These are phyloP conservation scores for Arbacia lixula DNA, from an alignment of 53 echinoderm and acorn worm species.

Conservation along the genomic window DNA sequence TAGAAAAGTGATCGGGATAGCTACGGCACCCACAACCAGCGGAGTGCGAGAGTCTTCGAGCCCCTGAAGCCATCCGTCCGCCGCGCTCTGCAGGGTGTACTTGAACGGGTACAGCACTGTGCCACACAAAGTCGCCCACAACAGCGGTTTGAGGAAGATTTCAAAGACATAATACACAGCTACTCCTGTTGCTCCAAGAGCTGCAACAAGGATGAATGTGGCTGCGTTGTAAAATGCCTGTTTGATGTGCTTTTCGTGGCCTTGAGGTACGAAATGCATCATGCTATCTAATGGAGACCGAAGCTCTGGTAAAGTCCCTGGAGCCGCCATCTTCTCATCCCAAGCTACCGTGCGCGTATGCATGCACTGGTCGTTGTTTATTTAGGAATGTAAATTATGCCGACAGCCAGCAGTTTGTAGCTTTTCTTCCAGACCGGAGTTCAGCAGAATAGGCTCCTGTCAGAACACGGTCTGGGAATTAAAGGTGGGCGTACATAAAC, in stretches of 20 bases:
- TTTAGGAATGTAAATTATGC: no score
- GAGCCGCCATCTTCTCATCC: slow-evolving; percentile 70
- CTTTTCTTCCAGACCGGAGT: no score
- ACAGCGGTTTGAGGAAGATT: slow-evolving; percentile 85
- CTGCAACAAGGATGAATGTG: slow-evolving; percentile 78
- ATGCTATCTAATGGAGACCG: slow-evolving; percentile 91
- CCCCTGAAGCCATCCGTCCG: slow-evolving; percentile 87
- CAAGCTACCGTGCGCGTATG: not conserved
- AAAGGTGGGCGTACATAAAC: no score
- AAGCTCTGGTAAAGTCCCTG: slow-evolving; percentile 51
- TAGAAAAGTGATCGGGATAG: slow-evolving; percentile 82
- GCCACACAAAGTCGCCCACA: slow-evolving; percentile 91
- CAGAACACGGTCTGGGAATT: no score
- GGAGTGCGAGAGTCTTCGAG: slow-evolving; percentile 86
- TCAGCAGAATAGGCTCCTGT: no score
- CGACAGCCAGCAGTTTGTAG: no score
- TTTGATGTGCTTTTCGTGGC: slow-evolving; percentile 92
- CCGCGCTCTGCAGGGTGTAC: slow-evolving; percentile 83
- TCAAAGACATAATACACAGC: slow-evolving; percentile 95
- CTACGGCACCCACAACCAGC: slow-evolving; percentile 80
- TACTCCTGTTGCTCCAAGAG: slow-evolving; percentile 77
- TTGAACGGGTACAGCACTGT: slow-evolving; percentile 98
- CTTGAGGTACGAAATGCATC: slow-evolving; percentile 84
- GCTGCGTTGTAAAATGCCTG: slow-evolving; percentile 97
- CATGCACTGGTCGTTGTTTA: not conserved